phyloP scores from a whole-genome alignment of 2,113 vertebrate genomes.

The Trinectes maculatus region DNA sequence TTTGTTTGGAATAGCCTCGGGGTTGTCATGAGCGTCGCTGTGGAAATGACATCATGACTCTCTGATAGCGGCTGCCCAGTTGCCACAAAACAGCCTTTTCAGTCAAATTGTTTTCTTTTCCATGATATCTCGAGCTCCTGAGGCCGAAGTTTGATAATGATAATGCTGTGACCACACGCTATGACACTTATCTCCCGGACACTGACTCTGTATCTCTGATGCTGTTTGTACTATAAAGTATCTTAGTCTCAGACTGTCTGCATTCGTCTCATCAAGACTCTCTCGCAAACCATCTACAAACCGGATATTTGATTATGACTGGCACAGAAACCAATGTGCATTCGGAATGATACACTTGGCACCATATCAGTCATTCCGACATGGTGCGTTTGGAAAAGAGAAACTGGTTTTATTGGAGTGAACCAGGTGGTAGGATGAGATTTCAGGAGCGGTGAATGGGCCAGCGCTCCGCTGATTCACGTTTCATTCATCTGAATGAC shows the following conservation, averaged over 20 bases:
- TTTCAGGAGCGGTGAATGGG: conserved; percentile 5
- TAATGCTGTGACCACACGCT: no score
- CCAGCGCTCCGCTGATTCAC: conserved; percentile 42
- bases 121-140: conserved; percentile 3
- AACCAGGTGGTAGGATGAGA: conserved; percentile 5
- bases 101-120: conserved; percentile 32
- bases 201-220: no score
- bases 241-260: no score
- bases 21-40: conserved; percentile 68
- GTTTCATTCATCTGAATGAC: conserved; percentile 57
- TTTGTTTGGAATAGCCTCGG: conserved; percentile 69
- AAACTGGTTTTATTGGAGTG: neutral
- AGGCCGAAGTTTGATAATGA: no score
- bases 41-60: conserved; percentile 74
- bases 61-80: conserved; percentile 42
- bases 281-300: no score
- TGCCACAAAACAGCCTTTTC: conserved; percentile 44
- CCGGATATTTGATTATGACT: conserved; percentile 5
- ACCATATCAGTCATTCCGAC: conserved; percentile 6
- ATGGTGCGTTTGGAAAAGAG: neutral
- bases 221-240: no score
- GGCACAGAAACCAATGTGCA: conserved; percentile 12
- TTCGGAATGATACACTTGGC: conserved; percentile 7
- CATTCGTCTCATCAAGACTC: no score
- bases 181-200: no score